Percentiles rank a stretch among this genome's conserved stretches.
Conservation (phyloP, 2,888 invertebrate genomes). For the Cheilosia vernalis region DNA sequence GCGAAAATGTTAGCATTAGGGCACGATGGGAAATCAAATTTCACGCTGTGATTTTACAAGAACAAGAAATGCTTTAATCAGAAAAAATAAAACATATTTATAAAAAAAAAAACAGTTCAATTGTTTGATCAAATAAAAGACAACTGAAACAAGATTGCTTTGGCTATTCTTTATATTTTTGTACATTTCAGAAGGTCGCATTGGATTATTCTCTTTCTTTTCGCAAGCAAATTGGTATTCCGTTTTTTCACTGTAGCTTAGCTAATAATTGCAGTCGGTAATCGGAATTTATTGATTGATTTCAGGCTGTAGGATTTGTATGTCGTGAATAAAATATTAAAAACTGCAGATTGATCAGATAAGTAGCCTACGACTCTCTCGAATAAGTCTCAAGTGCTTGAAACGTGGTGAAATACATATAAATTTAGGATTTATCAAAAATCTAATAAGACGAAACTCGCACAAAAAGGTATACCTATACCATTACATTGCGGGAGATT, state of each 20-base stretch:
- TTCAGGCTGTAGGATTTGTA: not conserved
- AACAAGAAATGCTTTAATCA: constrained; percentile 64
- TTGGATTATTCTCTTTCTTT: constrained; percentile 64
- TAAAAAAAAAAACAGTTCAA: constrained; percentile 46
- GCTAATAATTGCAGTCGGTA: too few relatives aligned
- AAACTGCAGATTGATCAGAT: too few relatives aligned
- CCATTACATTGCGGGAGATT: too few relatives aligned
- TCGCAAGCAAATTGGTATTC: not conserved
- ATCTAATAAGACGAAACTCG: too few relatives aligned
- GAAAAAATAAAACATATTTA: constrained; percentile 12
- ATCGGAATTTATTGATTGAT: not conserved
- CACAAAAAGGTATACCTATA: too few relatives aligned
- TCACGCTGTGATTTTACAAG: constrained; percentile 48
- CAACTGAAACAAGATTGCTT: constrained; percentile 10
- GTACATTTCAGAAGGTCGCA: constrained; percentile 61
- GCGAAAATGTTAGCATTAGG: not conserved
- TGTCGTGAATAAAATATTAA: too few relatives aligned
- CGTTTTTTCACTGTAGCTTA: not conserved
- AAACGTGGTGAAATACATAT: too few relatives aligned
- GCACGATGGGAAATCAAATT: constrained; percentile 4
- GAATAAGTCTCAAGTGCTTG: too few relatives aligned
- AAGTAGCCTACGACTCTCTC: too few relatives aligned
- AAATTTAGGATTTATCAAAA: too few relatives aligned
- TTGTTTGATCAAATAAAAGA: constrained; percentile 20
- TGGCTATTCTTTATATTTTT: constrained; percentile 12